Percentiles rank a stretch among this genome's conserved stretches.
These are phyloP conservation scores for Aporophyla lueneburgensis DNA, from an alignment of 2,888 invertebrate genomes.

Conservation along the genomic window DNA sequence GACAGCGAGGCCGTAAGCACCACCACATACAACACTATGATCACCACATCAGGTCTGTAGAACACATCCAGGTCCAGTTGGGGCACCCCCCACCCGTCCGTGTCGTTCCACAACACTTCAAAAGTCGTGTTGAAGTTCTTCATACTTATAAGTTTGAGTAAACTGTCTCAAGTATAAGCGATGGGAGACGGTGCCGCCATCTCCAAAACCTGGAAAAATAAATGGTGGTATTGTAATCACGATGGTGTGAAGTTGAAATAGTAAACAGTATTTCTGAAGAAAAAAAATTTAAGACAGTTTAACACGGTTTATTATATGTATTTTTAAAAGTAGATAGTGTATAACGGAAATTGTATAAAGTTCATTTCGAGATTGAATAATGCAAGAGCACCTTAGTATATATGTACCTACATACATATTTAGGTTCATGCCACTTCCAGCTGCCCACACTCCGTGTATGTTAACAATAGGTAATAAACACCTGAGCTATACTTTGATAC, in stretches of 20 bases:
- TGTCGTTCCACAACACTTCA: constrained; percentile 72
- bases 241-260: no score
- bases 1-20: constrained; percentile 92
- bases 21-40: constrained; percentile 92
- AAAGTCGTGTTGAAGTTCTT: constrained; percentile 58
- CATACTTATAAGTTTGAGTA: constrained; percentile 36
- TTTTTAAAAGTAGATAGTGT: neutral
- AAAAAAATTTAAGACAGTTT: no score
- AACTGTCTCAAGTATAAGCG: constrained; percentile 39
- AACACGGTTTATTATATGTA: no score
- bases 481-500: neutral
- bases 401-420: no score
- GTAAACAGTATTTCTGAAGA: no score
- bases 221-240: neutral
- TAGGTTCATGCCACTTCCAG: neutral
- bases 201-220: constrained; percentile 39
- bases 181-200: constrained; percentile 35
- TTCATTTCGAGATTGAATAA: constrained; percentile 21
- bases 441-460: neutral
- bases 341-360: constrained; percentile 8
- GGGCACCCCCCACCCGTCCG: constrained; percentile 72
- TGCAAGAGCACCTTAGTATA: neutral
- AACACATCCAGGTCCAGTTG: constrained; percentile 84
- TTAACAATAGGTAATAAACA: neutral
- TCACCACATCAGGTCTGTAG: constrained; percentile 85